Evolutionary conservation across 2,797 vertebrate species (phyloP), one percentile per base, ranked within the genome.

Genomic region (Odontamblyopus rebecca): DNA sequence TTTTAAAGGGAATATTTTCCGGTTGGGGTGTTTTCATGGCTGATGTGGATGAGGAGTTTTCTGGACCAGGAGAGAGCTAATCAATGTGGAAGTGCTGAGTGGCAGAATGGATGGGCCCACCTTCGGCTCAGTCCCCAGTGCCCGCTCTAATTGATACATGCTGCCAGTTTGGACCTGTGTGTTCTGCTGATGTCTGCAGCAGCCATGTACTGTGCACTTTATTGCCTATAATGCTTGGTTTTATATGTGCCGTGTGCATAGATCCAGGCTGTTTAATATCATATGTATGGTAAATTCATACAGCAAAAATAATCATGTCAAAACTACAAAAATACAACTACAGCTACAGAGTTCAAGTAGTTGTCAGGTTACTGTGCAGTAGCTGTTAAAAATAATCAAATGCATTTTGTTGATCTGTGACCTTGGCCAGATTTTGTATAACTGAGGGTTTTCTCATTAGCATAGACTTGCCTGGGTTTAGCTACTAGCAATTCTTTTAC

Each of bases 1-100:
- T 86, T 89, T 88, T 84, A 79, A 72, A 78, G 61, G 71, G 72
- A 70, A 82, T 79, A 81, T 91, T 91, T 92, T 92, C 85, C 83
- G 50, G 86, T 84, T 81, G 79, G 83, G 79, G 79, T 76, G 83
- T 80, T 91, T 90, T 91, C 79, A 85, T 80, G 78, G 76, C 83
- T 61, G 69, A 69, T 76, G 74, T 75, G 62, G 82, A 84, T 44
- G 64, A 41, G 11, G 68, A 66, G 84, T 76, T 85, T 81, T 82
- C 86, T 82, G 80, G 87, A 73, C 71, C 80, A 89, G 75, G 71
- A 83, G 78, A 85, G 77, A 86, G 82, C 78, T 86, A 85, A 93
- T 91, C 88, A 89, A 89, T 89, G 84, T 72, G 82, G 84, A 86
- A 90, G 77, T 89, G 91, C 90, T 91, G 89, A 91, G 87, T 86